Evolutionary conservation across 2,888 invertebrate species (phyloP), one percentile per base, ranked within the genome.

Genomic region (Cheilosia urbana): DNA sequence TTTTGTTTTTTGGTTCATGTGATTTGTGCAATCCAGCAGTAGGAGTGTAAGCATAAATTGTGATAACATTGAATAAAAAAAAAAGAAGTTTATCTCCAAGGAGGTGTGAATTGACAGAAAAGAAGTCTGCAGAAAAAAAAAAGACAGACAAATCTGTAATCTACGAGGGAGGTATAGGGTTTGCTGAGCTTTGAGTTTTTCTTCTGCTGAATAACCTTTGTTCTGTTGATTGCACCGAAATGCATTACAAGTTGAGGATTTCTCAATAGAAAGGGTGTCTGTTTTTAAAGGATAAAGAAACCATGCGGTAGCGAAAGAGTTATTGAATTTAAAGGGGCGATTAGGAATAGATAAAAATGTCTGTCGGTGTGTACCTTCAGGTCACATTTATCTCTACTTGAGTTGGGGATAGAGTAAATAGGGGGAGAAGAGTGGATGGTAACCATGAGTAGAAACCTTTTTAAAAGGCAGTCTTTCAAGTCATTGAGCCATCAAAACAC

Each of bases 191-290:
- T 30, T 37, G 37, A 34, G 17, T 30, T 73, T 27, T 45, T 9
- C 15, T 69, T 47, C 57, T 47, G 45, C 42, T 19, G 34, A 47
- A 58, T 45, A 2, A 57, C 71, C 49, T 60, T n/a, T 71, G 60
- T 60, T 72, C 60, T 3, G 27, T 34, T 72, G 71, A 60, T 72
- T 58, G 40, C 58, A 51, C 51, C 40, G 49, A 51, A 72, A 49
- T 60, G 58, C 49, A 40, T 58, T 49, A 69, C 21, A 45, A 24
- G 34, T 57, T 57, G 34, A 57, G 47, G 47, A 47, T 30, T 27
- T 11, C 21, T 34, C 30, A 13, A 55, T 19, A 9, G 19, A 27
- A 40, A 37, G 15, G 37, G 13, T 37, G 37, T 19, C 3, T 9
- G 7, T 30, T 9, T 30, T 30, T 2, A 30, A 9, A 30, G 9